Evolutionary conservation across 2,113 vertebrate genomes (phyloP), one percentile per base, ranked within the genome.

Genomic region (Mellivora capensis): DNA sequence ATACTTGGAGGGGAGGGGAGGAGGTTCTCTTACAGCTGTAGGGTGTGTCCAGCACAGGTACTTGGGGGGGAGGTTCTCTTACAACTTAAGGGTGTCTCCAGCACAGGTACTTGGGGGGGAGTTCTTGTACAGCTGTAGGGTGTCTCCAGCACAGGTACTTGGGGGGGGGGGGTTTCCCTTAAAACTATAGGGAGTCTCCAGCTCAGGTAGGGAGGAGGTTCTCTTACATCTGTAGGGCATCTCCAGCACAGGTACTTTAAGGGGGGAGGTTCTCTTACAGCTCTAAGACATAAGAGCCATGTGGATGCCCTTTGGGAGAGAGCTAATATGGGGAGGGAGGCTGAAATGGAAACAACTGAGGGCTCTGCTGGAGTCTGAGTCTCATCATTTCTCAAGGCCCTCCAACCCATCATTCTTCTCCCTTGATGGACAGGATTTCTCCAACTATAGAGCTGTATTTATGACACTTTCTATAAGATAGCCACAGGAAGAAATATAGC

Each of bases 31-130:
- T 49, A 49, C 14, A 49, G 1, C 49, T 15, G 14, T 49, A 49
- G 49, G 99, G 99, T 8, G 99, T 99, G 96, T 99, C 99, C 94
- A 99, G 99, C 57, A 59, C 23, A 11, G 23, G 23, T 25, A 61
- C 59, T 61, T 61, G 59, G 7, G 13, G 59, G 59, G 59, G 59
- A 23, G 59, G 59, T 4, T 61, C 20, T 57, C 20, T 21, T 21
- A 57, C 18, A 57, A 1, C 52, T 54, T 4, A 20, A 54, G 52
- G 57, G 21, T 8, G 5, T 57, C 18, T 57, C 54, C 54, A 57
- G 54, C 54, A 57, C 54, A 57, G 54, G 20, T 57, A 57, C 54
- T 57, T 57, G 52, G 4, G 7, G 17, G 52, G 52, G 52, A 2
- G 20, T 57, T 57, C 20, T 57, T 2, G 2, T 21, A 57, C 21